Evolutionary conservation across 64 coral and sea anemone genomes (phyloP).

Genomic region (Trachythela sp.): DNA sequence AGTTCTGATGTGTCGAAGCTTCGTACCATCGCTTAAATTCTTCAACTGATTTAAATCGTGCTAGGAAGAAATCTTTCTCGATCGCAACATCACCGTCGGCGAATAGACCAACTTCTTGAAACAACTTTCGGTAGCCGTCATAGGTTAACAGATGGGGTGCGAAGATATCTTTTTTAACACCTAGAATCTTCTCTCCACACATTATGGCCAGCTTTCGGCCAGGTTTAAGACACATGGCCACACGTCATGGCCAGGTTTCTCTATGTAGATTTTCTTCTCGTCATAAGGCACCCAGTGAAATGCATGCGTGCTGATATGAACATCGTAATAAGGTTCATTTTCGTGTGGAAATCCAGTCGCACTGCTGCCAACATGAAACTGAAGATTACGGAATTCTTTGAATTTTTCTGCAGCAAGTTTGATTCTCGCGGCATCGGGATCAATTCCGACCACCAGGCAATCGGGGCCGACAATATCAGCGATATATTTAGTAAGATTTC

Average conservation of each 20-base stretch:
- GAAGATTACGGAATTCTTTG: background rate
- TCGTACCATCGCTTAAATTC: no score
- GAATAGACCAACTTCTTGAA: no score
- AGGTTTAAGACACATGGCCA: no score
- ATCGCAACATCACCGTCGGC: no score
- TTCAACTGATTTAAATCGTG: no score
- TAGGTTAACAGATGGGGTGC: no score
- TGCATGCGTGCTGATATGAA: background rate
- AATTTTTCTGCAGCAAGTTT: background rate
- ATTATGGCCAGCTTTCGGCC: no score
- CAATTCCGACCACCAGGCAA: background rate
- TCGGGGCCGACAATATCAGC: background rate
- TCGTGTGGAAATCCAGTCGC: background rate
- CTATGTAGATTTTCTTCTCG: background rate
- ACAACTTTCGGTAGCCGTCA: no score
- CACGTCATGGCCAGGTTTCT: background rate
- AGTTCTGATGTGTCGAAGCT: no score
- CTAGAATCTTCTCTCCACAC: no score
- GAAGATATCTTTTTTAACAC: no score
- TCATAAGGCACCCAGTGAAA: background rate
- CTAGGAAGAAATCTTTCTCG: no score
- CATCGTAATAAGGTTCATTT: background rate
- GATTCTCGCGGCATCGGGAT: background rate
- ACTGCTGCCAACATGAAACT: background rate
- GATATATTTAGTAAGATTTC: background rate